Conservation (phyloP, 2,888 invertebrate species). For the Augiades crinisus region DNA sequence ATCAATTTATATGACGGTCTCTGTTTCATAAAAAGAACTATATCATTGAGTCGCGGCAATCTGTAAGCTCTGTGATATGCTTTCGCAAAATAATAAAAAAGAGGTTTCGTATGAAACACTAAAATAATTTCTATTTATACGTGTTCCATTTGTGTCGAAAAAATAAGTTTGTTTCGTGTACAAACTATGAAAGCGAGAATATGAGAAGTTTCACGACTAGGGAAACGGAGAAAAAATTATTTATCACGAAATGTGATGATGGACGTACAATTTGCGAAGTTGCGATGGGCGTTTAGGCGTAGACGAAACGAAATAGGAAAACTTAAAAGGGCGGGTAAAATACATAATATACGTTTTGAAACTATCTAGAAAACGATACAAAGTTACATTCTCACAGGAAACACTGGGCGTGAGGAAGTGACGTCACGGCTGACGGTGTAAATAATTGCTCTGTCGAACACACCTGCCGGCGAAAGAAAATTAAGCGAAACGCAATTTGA, state of each 20-base stretch:
- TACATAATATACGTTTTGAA: constrained; percentile 51
- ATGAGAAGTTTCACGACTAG: constrained; percentile 5
- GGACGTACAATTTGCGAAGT: constrained; percentile 37
- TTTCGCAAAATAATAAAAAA: background rate
- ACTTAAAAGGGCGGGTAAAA: constrained; percentile 44
- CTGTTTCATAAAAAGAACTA: too few species aligned
- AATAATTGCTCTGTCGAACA: constrained; percentile 82
- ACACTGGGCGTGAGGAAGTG: constrained; percentile 49
- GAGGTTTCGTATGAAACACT: background rate
- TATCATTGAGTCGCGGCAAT: too few species aligned
- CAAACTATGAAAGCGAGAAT: constrained; percentile 4
- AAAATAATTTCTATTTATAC: background rate
- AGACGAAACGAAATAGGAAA: constrained; percentile 32
- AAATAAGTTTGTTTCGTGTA: background rate
- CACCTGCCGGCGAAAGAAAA: constrained; percentile 80
- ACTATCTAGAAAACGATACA: constrained; percentile 63
- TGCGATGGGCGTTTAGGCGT: constrained; percentile 42
- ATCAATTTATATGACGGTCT: too few species aligned
- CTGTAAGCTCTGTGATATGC: too few species aligned
- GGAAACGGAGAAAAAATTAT: constrained; percentile 6
- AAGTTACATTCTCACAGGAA: constrained; percentile 57
- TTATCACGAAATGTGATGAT: constrained; percentile 27
- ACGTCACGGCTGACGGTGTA: constrained; percentile 75
- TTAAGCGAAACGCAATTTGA: constrained; percentile 81
- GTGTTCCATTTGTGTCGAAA: background rate